Percentiles rank a stretch among this genome's conserved stretches.
These are phyloP conservation scores for Zaprionus bogoriensis DNA, from an alignment of 2,888 invertebrate genomes.

Conservation along the genomic window DNA sequence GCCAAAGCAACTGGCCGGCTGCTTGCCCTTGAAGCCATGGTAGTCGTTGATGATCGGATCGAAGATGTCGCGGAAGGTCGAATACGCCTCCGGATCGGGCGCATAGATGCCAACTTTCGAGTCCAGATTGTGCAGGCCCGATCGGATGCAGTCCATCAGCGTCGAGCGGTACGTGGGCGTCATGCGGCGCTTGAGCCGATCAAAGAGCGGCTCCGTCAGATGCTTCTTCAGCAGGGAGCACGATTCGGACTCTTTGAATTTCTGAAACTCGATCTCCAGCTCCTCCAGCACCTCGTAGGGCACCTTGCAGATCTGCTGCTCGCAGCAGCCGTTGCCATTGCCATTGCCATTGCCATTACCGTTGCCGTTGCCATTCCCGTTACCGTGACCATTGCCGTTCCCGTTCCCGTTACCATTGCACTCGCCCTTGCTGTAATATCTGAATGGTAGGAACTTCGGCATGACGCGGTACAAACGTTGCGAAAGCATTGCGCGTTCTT, in stretches of 20 bases:
- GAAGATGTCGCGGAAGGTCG: conserved; percentile 94
- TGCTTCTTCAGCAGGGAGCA: conserved; percentile 98
- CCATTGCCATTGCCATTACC: not conserved
- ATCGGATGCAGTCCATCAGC: conserved; percentile 96
- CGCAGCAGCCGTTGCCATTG: too few relatives aligned
- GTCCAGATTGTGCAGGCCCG: conserved; percentile 97
- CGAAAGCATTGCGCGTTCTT: conserved; percentile 13
- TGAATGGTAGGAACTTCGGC: not conserved
- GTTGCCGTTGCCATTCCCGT: not conserved
- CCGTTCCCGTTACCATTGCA: too few relatives aligned
- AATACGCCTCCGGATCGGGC: conserved; percentile 97
- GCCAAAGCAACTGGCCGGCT: conserved; percentile 96
- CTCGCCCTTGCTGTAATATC: conserved; percentile 3
- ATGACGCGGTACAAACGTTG: conserved; percentile 3
- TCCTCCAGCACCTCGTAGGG: conserved; percentile 93
- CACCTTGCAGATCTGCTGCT: too few relatives aligned
- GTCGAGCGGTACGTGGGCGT: conserved; percentile 94
- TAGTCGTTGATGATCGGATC: conserved; percentile 99
- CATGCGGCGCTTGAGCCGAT: conserved; percentile 94
- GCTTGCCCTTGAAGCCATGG: conserved; percentile 97
- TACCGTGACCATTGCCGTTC: not conserved
- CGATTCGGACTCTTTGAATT: conserved; percentile 92
- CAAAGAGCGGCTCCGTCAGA: conserved; percentile 94
- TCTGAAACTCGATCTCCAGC: conserved; percentile 93
- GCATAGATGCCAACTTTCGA: conserved; percentile 98